Conservation (phyloP, 2,888 invertebrate species). For the Lithosia quadra region DNA sequence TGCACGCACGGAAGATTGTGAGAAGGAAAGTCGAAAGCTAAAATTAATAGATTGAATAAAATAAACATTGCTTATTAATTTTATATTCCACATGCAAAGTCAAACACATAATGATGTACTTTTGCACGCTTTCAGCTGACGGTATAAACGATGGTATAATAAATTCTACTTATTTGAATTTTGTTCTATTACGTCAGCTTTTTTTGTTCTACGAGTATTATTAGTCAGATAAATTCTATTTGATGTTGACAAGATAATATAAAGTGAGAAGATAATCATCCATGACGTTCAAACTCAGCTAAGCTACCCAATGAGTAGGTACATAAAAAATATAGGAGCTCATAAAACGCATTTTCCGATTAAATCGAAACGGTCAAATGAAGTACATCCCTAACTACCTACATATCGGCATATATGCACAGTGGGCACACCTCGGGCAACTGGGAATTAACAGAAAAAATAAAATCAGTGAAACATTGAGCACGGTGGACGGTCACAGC, state of each 20-base stretch:
- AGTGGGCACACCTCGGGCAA: slow-evolving; percentile 28
- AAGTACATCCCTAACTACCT: slow-evolving; percentile 28
- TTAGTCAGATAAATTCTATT: too few species aligned
- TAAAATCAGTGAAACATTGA: slow-evolving; percentile 63
- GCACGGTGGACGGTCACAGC: slow-evolving; percentile 76
- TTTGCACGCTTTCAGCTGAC: not conserved
- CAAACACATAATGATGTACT: not conserved
- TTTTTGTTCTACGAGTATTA: too few species aligned
- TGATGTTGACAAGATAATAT: too few species aligned
- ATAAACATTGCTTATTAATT: not conserved
- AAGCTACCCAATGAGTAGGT: not conserved
- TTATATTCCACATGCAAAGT: not conserved
- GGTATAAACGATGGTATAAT: not conserved
- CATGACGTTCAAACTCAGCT: too few species aligned
- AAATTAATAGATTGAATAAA: too few species aligned
- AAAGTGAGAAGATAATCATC: too few species aligned
- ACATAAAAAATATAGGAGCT: not conserved
- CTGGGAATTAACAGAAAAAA: slow-evolving; percentile 61
- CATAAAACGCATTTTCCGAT: slow-evolving; percentile 16
- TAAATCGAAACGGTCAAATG: slow-evolving; percentile 56
- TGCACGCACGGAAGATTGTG: not conserved
- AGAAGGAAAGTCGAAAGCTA: not conserved
- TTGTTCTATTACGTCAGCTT: not conserved
- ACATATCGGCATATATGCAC: slow-evolving; percentile 20
- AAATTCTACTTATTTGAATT: not conserved